Conservation (phyloP, 2,113 vertebrate species). For the Gulo gulo region DNA sequence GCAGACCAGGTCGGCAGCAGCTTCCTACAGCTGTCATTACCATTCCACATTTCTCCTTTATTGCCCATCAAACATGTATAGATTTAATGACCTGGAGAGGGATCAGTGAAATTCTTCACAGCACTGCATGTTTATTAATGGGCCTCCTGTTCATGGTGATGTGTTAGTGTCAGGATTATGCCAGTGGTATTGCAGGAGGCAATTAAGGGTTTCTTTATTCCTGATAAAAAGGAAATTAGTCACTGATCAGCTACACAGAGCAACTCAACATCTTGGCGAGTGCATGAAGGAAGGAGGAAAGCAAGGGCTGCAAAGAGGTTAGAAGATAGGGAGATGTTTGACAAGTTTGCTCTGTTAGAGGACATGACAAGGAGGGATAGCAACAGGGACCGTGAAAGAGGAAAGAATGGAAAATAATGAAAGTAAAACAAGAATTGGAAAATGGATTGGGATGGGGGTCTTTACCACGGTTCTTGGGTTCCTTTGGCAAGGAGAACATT, state of each 20-base stretch:
- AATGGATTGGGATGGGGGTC: neutral
- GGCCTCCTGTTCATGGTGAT: slow-evolving; percentile 69
- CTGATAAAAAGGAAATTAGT: slow-evolving; percentile 67
- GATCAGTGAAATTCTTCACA: slow-evolving; percentile 74
- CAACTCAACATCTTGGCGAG: neutral
- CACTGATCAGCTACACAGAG: slow-evolving; percentile 40
- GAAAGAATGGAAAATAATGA: neutral
- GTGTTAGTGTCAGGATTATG: slow-evolving; percentile 64
- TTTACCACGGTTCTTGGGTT: neutral
- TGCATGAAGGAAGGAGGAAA: neutral
- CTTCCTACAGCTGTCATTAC: slow-evolving; percentile 51
- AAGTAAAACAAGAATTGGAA: neutral
- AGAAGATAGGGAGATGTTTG: neutral
- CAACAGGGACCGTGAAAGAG: neutral
- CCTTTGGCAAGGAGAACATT: neutral
- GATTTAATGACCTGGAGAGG: slow-evolving; percentile 77
- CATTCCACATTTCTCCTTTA: slow-evolving; percentile 65
- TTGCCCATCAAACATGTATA: slow-evolving; percentile 70
- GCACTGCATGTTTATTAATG: slow-evolving; percentile 73
- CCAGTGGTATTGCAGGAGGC: slow-evolving; percentile 54
- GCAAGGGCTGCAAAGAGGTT: neutral
- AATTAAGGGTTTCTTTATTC: slow-evolving; percentile 68
- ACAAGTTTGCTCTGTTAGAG: neutral
- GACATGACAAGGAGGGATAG: neutral
- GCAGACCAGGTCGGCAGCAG: neutral